Evolutionary conservation across 2,113 vertebrate species (phyloP).

Genomic region (Pedionomus torquatus): DNA sequence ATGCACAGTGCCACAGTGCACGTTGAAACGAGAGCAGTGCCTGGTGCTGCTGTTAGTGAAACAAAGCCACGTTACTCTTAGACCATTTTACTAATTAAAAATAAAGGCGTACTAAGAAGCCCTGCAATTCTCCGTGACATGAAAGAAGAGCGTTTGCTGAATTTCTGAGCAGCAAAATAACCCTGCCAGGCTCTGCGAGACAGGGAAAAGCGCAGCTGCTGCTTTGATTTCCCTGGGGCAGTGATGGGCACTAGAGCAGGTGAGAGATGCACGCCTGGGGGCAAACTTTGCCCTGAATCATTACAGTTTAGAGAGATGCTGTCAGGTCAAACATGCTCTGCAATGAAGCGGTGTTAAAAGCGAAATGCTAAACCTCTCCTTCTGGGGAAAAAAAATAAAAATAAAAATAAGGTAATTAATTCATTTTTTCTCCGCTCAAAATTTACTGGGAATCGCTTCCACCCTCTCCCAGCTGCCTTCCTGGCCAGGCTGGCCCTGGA

Average conservation of each 20-base stretch:
- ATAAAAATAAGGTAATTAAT: neutral
- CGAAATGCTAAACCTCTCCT: neutral
- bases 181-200: neutral
- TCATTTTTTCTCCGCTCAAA: neutral
- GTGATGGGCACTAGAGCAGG: neutral
- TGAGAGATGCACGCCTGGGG: neutral
- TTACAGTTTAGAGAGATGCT: neutral
- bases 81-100: neutral
- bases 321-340: neutral
- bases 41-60: neutral
- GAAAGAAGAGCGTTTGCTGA: neutral
- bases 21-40: neutral
- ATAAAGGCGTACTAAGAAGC: neutral
- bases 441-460: neutral
- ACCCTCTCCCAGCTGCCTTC: neutral
- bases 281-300: neutral
- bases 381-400: neutral
- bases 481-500: fast-evolving
- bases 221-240: neutral
- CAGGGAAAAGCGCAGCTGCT: neutral
- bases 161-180: neutral
- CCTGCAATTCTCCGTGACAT: neutral
- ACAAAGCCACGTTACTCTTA: neutral
- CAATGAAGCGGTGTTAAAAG: neutral
- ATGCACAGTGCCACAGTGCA: neutral